Evolutionary conservation across 2,888 invertebrate genomes (phyloP).

Genomic region (Desoria tigrina): DNA sequence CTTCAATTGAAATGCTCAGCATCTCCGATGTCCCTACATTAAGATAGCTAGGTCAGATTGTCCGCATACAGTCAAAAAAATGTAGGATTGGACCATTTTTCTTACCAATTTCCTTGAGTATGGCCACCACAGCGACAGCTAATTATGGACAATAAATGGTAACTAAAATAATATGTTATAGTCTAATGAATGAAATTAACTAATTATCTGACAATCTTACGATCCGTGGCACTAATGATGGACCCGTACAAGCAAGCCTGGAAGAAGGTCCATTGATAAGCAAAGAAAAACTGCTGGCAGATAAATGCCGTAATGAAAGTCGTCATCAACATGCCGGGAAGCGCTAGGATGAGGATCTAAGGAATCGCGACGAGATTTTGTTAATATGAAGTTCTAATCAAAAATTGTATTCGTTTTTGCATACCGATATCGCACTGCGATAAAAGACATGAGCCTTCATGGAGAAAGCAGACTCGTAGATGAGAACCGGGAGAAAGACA

Average conservation of each 20-base stretch:
- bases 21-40: slow-evolving; percentile 54
- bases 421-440: slow-evolving; percentile 25
- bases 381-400: not conserved
- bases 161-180: not conserved
- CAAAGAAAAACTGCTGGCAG: slow-evolving; percentile 44
- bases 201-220: slow-evolving; percentile 54
- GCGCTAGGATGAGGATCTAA: slow-evolving; percentile 48
- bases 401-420: not conserved
- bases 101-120: slow-evolving; percentile 57
- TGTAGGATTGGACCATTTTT: too few species aligned
- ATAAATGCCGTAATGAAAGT: slow-evolving; percentile 48
- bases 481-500: slow-evolving; percentile 49
- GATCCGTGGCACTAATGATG: slow-evolving; percentile 60
- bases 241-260: slow-evolving; percentile 58
- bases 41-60: too few species aligned
- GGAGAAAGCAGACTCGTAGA: slow-evolving; percentile 50
- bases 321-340: slow-evolving; percentile 51
- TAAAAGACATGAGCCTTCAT: slow-evolving; percentile 52
- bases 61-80: too few species aligned
- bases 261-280: slow-evolving; percentile 57
- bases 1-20: slow-evolving; percentile 58
- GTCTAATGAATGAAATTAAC: not conserved
- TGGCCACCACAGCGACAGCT: slow-evolving; percentile 58
- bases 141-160: too few species aligned
- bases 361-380: slow-evolving; percentile 3